Evolutionary conservation across 2,888 invertebrate species (phyloP).

Genomic region (Odiellus spinosus): DNA sequence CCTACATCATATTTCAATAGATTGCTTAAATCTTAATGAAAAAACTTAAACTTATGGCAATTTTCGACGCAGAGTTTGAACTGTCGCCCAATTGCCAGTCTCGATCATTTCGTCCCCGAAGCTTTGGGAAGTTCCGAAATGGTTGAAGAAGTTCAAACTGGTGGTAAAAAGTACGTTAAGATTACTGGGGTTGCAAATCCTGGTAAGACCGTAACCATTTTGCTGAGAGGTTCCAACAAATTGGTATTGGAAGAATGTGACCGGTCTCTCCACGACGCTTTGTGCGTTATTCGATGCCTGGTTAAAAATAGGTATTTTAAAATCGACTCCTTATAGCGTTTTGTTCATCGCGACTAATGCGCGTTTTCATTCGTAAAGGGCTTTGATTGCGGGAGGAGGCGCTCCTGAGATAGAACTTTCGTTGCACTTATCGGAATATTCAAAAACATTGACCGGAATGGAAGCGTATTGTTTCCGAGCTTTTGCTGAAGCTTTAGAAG

Average conservation of each 20-base stretch:
- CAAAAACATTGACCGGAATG: slow-evolving; percentile 71
- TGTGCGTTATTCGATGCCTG: slow-evolving; percentile 85
- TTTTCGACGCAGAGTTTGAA: slow-evolving; percentile 70
- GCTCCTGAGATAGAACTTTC: slow-evolving; percentile 94
- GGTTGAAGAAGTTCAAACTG: slow-evolving; percentile 81
- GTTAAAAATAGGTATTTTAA: slow-evolving; percentile 55
- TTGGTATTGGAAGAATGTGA: slow-evolving; percentile 78
- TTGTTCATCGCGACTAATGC: too few relatives aligned
- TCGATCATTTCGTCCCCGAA: slow-evolving; percentile 91
- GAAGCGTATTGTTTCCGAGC: slow-evolving; percentile 87
- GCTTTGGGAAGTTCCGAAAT: slow-evolving; percentile 79
- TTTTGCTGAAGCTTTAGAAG: slow-evolving; percentile 88
- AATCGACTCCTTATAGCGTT: background rate
- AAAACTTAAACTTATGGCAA: too few relatives aligned
- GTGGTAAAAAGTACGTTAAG: slow-evolving; percentile 79
- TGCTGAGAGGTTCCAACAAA: slow-evolving; percentile 78
- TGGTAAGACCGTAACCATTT: slow-evolving; percentile 78
- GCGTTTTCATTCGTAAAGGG: slow-evolving; percentile 35
- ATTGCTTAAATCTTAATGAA: too few relatives aligned
- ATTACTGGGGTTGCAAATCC: slow-evolving; percentile 64
- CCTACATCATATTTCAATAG: too few relatives aligned
- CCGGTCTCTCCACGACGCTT: slow-evolving; percentile 77
- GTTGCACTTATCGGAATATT: slow-evolving; percentile 57
- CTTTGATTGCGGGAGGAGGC: slow-evolving; percentile 87
- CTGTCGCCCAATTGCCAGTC: slow-evolving; percentile 91